Conservation (phyloP, 2,888 invertebrate genomes). For the Machimus atricapillus region DNA sequence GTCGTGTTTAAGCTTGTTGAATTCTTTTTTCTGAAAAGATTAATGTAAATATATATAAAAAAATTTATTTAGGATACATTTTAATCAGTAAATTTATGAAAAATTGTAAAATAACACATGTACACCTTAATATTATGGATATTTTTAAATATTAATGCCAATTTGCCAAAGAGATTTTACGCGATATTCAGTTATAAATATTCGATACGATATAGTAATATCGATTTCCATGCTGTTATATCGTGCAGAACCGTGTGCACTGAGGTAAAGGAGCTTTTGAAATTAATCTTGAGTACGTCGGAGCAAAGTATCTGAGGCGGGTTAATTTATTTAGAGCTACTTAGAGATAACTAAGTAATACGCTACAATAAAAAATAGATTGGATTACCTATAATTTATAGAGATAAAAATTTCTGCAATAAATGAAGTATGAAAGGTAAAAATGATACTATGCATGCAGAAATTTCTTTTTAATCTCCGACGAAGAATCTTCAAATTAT, state of each 20-base stretch:
- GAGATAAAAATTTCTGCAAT: too few species aligned
- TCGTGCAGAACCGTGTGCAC: neutral
- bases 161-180: neutral
- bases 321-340: neutral
- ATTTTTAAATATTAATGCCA: neutral
- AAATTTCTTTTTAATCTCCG: neutral
- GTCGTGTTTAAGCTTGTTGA: constrained; percentile 73
- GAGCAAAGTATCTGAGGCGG: neutral
- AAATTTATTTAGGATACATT: neutral
- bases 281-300: neutral
- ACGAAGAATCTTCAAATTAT: too few species aligned
- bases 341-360: neutral
- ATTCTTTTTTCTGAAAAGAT: constrained; percentile 71
- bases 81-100: neutral
- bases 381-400: too few species aligned
- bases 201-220: neutral
- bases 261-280: neutral
- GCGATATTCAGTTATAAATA: neutral
- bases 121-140: neutral
- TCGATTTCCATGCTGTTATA: neutral
- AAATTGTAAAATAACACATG: neutral
- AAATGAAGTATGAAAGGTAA: neutral
- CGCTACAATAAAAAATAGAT: neutral
- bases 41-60: neutral
- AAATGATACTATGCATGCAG: neutral